A percentile compares a stretch with the other conserved stretches of the same genome.
These are phyloP conservation scores for Choloepus hoffmanni DNA, from an alignment of 2,113 vertebrate genomes.

Conservation along the genomic window DNA sequence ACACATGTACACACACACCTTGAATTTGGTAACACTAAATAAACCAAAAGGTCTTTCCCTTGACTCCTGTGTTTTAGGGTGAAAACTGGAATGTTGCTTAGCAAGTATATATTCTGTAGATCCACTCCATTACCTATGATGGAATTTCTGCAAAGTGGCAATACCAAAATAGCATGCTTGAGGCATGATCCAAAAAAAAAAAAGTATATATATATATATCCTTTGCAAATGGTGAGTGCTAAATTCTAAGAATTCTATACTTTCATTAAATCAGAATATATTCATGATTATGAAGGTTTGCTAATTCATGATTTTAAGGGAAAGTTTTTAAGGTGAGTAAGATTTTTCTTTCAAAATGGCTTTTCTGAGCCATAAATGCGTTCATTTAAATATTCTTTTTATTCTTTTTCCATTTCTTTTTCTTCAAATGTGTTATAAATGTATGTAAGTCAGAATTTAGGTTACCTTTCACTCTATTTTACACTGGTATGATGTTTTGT, in stretches of 20 bases:
- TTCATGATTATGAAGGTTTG: background rate
- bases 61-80: conserved; percentile 58
- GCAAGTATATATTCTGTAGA: background rate
- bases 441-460: background rate
- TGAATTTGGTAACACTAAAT: conserved; percentile 36
- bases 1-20: background rate
- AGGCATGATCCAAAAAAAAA: too few species aligned
- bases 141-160: conserved; percentile 76
- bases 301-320: background rate
- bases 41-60: conserved; percentile 77
- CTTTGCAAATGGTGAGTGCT: background rate
- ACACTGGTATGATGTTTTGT: background rate
- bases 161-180: conserved; percentile 63
- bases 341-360: background rate
- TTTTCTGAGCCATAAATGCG: background rate
- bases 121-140: conserved; percentile 67
- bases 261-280: background rate
- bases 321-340: background rate
- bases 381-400: conserved; percentile 46
- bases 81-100: conserved; percentile 70
- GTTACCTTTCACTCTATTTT: conserved; percentile 7
- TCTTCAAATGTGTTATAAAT: background rate
- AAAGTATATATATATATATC: too few species aligned
- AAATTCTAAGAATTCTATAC: background rate
- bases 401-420: background rate